A percentile compares a stretch with the other conserved stretches of the same genome.
These are phyloP conservation scores for Drosophila melanosoma DNA, from an alignment of 2,888 invertebrate genomes.

Conservation along the genomic window DNA sequence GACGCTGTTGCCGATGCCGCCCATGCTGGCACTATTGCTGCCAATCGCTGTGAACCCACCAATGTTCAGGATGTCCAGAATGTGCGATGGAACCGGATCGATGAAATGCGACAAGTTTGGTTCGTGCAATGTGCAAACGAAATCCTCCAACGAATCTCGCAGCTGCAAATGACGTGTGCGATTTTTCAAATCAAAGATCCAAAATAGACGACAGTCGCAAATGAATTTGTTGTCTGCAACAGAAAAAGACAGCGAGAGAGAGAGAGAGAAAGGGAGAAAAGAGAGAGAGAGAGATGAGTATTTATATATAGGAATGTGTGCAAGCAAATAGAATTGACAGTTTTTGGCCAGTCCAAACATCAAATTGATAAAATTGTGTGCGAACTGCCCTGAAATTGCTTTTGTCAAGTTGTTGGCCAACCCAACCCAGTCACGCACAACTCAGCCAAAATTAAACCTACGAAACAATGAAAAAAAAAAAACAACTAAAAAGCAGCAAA, in stretches of 20 bases:
- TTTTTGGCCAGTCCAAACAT: constrained; percentile 9
- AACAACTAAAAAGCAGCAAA: background rate
- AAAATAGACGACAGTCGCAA: constrained; percentile 93
- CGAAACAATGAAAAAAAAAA: background rate
- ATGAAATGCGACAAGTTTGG: constrained; percentile 79
- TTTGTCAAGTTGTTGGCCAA: constrained; percentile 63
- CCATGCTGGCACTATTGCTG: constrained; percentile 71
- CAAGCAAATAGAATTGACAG: constrained; percentile 54
- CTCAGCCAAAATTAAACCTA: background rate
- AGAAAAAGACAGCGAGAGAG: constrained; percentile 19
- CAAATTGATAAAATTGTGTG: constrained; percentile 9
- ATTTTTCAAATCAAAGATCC: constrained; percentile 90
- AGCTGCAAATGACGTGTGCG: constrained; percentile 90
- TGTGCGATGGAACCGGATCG: constrained; percentile 79
- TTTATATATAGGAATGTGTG: constrained; percentile 17
- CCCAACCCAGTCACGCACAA: background rate
- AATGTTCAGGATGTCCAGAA: constrained; percentile 76
- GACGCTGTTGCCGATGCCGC: constrained; percentile 60
- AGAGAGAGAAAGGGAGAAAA: background rate
- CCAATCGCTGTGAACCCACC: constrained; percentile 76
- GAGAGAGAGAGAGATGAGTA: constrained; percentile 25
- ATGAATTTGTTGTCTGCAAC: constrained; percentile 91
- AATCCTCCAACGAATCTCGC: constrained; percentile 89
- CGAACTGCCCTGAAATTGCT: constrained; percentile 63
- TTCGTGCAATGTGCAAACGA: constrained; percentile 89